Percentiles rank a stretch among this genome's conserved stretches.
Evolutionary conservation across 1,140 invertebrate genomes (phyloP).

Genomic region (Prorops nasuta): DNA sequence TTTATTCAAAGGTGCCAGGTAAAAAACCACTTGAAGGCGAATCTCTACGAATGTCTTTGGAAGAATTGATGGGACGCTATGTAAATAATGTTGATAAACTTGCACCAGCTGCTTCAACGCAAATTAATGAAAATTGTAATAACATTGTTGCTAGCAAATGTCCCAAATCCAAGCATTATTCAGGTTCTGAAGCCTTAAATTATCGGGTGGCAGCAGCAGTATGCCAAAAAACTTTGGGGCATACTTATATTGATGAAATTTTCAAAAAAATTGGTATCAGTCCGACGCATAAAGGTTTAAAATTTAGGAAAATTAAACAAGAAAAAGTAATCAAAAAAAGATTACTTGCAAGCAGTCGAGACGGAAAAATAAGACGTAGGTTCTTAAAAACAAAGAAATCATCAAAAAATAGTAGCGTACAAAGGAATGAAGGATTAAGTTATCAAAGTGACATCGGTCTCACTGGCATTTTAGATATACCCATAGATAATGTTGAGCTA

Average conservation of each 20-base stretch:
- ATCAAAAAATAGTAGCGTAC: not conserved
- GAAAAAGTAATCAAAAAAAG: conserved; percentile 9
- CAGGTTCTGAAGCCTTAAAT: not conserved
- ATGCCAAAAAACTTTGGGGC: conserved; percentile 5
- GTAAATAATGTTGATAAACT: no score
- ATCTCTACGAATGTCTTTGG: not conserved
- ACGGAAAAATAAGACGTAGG: conserved; percentile 1
- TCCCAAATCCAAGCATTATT: no score
- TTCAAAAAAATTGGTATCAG: no score
- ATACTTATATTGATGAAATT: no score
- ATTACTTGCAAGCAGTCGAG: not conserved
- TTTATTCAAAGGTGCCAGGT: conserved; percentile 3
- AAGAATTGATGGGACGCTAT: no score
- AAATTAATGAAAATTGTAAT: no score
- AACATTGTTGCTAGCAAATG: no score
- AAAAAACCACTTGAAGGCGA: not conserved
- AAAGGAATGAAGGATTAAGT: not conserved
- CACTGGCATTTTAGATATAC: not conserved
- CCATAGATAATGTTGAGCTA: not conserved
- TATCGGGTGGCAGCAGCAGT: conserved; percentile 2
- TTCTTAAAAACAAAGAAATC: not conserved
- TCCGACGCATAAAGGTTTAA: no score
- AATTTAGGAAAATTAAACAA: not conserved
- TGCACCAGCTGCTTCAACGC: no score
- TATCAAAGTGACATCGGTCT: conserved; percentile 5